phyloP scores from a whole-genome alignment of 2,113 vertebrate genomes.

The Prionailurus bengalensis region DNA sequence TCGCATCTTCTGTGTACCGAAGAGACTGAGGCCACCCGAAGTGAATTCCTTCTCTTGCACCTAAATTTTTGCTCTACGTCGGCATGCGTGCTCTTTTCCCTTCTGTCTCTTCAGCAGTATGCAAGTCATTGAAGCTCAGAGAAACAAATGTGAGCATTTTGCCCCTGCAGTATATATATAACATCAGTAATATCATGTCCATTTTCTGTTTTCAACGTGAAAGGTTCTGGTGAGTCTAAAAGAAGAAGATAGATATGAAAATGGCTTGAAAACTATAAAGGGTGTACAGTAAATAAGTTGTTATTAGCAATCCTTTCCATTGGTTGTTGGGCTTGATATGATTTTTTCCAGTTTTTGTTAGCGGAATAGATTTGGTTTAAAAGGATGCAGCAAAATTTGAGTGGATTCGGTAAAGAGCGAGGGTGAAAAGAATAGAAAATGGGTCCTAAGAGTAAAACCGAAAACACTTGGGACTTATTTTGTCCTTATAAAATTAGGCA shows the following conservation, averaged over 20 bases:
- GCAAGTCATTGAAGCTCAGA: not conserved
- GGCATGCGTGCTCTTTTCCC: no score
- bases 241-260: constrained; percentile 25
- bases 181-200: not conserved
- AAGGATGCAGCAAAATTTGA: not conserved
- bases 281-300: not conserved
- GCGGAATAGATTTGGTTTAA: constrained; percentile 13
- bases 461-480: not conserved
- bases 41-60: not conserved
- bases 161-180: not conserved
- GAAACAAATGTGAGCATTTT: not conserved
- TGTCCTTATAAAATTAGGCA: not conserved
- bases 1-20: not conserved
- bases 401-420: not conserved
- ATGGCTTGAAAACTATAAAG: not conserved
- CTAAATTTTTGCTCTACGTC: not conserved
- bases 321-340: not conserved
- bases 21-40: not conserved
- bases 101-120: not conserved
- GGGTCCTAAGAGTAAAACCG: not conserved
- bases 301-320: not conserved
- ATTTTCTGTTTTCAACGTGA: not conserved
- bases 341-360: constrained; percentile 44
- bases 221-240: constrained; percentile 39
- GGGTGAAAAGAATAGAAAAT: not conserved